A percentile compares a stretch with the other conserved stretches of the same genome.
Conservation (phyloP, 2,113 vertebrate genomes). For the Tetrao urogallus region DNA sequence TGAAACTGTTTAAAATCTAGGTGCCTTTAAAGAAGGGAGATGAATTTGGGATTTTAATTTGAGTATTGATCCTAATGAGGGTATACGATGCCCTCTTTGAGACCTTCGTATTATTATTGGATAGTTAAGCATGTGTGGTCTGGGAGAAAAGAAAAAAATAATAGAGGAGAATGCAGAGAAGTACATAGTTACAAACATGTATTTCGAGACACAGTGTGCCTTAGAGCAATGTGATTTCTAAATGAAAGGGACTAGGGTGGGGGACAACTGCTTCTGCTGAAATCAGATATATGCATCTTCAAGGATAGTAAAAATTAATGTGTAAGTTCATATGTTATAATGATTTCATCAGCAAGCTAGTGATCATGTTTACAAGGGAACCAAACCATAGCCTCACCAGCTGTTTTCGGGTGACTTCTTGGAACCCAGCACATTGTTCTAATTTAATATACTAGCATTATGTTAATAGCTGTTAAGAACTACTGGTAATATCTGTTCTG, state of each 20-base stretch:
- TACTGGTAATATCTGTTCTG: background rate
- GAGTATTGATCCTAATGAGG: background rate
- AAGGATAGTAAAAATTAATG: background rate
- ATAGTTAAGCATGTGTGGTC: background rate
- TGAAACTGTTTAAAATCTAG: background rate
- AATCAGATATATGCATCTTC: background rate
- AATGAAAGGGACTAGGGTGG: background rate
- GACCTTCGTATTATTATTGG: background rate
- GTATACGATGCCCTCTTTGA: background rate
- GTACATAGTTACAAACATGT: background rate
- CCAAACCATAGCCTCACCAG: background rate
- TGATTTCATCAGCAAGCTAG: background rate
- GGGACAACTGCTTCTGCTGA: background rate
- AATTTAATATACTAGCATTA: background rate
- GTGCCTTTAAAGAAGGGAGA: background rate
- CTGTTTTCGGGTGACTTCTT: constrained; percentile 3
- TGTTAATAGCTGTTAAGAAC: background rate
- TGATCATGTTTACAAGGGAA: background rate
- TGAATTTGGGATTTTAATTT: background rate
- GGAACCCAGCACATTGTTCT: background rate
- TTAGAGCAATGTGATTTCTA: background rate
- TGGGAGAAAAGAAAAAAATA: background rate
- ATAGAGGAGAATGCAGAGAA: background rate
- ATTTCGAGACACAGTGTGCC: background rate
- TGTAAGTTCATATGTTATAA: background rate